Conservation (phyloP, 1,140 invertebrate species). For the Lepidurus apus region DNA sequence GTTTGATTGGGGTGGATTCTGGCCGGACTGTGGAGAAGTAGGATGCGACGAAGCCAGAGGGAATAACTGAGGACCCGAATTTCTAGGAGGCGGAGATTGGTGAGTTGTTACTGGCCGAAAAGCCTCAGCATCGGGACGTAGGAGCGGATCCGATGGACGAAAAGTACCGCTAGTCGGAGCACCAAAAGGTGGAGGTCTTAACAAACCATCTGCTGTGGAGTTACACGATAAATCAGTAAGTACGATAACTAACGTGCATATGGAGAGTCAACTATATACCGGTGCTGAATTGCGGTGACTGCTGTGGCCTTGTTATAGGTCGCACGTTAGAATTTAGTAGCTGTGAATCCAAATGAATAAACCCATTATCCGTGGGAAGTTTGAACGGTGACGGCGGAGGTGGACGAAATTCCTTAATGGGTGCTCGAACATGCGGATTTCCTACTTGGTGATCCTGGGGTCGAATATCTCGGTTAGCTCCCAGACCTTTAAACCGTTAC, state of each 20-base stretch:
- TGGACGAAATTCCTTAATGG: conserved; percentile 31
- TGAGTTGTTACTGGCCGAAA: neutral
- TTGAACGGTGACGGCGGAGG: conserved; percentile 25
- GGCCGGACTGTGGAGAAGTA: neutral
- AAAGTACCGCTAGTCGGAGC: neutral
- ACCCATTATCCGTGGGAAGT: conserved; percentile 25
- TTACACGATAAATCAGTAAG: neutral
- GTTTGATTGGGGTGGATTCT: neutral
- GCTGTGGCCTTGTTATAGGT: neutral
- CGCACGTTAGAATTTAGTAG: neutral
- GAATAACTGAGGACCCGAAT: neutral
- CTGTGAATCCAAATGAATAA: neutral
- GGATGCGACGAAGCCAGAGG: neutral
- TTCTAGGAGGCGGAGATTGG: neutral
- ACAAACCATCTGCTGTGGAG: neutral
- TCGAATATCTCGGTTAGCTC: neutral
- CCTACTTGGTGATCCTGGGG: neutral
- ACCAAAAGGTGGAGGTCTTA: neutral
- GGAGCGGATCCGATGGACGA: neutral
- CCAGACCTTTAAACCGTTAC: neutral
- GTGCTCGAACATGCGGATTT: conserved; percentile 11
- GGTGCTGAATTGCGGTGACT: neutral
- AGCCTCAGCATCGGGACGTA: neutral
- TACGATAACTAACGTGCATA: neutral
- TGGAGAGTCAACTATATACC: neutral